Conservation (phyloP, 2,888 invertebrate species). For the Hypomecis atomaria region DNA sequence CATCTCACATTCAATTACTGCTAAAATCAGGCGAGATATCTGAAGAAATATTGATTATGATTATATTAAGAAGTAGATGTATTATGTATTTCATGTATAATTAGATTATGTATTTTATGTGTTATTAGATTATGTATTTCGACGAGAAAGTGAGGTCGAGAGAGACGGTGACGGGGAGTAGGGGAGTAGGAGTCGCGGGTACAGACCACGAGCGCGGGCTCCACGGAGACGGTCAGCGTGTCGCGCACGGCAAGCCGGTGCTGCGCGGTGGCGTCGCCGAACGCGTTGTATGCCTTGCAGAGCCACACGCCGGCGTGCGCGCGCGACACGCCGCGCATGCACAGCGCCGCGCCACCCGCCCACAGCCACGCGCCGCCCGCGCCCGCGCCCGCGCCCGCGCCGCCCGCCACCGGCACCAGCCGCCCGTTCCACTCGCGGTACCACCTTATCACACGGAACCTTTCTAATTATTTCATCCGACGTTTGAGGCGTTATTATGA, state of each 20-base stretch:
- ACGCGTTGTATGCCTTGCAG: conserved; percentile 88
- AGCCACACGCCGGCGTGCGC: conserved; percentile 87
- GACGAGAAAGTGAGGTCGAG: neutral
- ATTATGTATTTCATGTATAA: no score
- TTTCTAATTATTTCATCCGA: neutral
- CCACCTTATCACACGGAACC: conserved; percentile 71
- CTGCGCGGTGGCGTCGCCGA: conserved; percentile 87
- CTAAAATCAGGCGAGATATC: no score
- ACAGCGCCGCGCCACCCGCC: conserved; percentile 88
- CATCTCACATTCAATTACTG: no score
- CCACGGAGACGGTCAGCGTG: conserved; percentile 84
- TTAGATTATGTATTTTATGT: no score
- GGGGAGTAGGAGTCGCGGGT: neutral
- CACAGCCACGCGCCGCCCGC: conserved; percentile 81
- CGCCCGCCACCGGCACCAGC: conserved; percentile 60
- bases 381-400: conserved; percentile 23
- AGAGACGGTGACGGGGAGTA: neutral
- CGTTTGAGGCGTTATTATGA: neutral
- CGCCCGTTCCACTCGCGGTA: conserved; percentile 83
- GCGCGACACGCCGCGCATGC: conserved; percentile 87
- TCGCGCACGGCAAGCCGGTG: conserved; percentile 86
- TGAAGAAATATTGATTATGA: neutral
- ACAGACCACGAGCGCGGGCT: conserved; percentile 84
- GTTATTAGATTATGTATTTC: no score
- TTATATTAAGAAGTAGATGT: no score